These are phyloP conservation scores for Lithobates pipiens DNA, from an alignment of 2,797 vertebrate species.

Conservation along the genomic window DNA sequence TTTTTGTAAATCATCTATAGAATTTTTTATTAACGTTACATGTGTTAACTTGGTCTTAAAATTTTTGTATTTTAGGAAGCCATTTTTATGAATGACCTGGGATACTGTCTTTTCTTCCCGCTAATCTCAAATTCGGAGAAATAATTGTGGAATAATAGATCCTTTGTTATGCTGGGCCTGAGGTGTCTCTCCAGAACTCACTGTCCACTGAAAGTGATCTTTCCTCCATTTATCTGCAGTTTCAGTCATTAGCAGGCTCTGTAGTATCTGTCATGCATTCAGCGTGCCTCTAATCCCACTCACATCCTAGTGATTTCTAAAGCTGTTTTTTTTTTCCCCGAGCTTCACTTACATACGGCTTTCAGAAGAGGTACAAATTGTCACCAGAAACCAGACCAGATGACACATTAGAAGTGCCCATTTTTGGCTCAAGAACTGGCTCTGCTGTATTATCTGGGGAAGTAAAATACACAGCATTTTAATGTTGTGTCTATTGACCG, in stretches of 20 bases:
- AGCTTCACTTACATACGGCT: not conserved
- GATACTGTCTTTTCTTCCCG: not conserved
- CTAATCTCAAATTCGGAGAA: not conserved
- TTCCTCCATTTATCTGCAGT: not conserved
- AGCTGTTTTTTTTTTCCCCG: not conserved
- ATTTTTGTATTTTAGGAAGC: not conserved
- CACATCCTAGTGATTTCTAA: conserved; percentile 1
- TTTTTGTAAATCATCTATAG: too few species aligned
- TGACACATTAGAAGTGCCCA: not conserved
- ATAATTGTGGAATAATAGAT: not conserved
- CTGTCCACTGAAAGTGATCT: not conserved
- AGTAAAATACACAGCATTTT: not conserved
- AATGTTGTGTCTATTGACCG: not conserved
- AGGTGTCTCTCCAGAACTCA: not conserved
- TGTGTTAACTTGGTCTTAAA: too few species aligned
- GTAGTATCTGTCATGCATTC: conserved; percentile 7
- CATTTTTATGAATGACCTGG: not conserved
- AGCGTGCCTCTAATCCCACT: not conserved
- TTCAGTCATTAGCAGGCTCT: not conserved
- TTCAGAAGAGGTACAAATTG: not conserved
- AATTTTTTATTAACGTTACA: too few species aligned
- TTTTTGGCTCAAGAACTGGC: not conserved
- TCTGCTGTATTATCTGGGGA: not conserved
- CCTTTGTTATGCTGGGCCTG: not conserved
- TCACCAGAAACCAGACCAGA: not conserved